These are phyloP conservation scores for Papilio polyxenes DNA, from an alignment of 1,140 invertebrate genomes.

Conservation along the genomic window DNA sequence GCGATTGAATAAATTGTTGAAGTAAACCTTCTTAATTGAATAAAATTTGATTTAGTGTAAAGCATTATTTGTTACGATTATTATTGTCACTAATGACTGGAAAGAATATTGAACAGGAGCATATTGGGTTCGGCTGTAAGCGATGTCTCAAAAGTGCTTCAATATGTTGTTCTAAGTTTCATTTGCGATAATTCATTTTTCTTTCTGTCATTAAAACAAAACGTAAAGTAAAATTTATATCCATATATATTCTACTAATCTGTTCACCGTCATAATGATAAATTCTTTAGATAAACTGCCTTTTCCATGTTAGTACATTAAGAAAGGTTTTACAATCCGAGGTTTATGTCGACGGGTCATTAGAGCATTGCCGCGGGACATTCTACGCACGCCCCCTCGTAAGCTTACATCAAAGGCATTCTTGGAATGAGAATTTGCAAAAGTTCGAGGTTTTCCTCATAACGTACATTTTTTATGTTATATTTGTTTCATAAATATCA, in stretches of 20 bases:
- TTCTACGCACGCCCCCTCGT: conserved; percentile 17
- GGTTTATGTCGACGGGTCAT: conserved; percentile 22
- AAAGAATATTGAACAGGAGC: too few relatives aligned
- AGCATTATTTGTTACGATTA: too few relatives aligned
- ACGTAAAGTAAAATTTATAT: not conserved
- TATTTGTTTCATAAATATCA: not conserved
- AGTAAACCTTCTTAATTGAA: too few relatives aligned
- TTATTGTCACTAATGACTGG: too few relatives aligned
- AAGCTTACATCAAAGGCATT: conserved; percentile 15
- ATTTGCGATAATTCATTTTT: not conserved
- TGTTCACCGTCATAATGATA: not conserved
- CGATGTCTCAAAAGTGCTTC: too few relatives aligned
- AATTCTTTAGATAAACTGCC: conserved; percentile 8
- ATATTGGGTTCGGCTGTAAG: too few relatives aligned
- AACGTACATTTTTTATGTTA: not conserved
- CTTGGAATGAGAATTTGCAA: not conserved
- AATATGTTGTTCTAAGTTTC: too few relatives aligned
- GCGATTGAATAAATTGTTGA: too few relatives aligned
- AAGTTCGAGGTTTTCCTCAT: not conserved
- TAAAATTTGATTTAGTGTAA: too few relatives aligned
- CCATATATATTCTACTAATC: not conserved
- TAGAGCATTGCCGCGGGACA: conserved; percentile 23
- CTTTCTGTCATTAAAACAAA: not conserved
- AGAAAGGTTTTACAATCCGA: conserved; percentile 1
- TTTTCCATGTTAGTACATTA: conserved; percentile 14